These are phyloP conservation scores for Eubasilissa splendida DNA, from an alignment of 2,888 invertebrate genomes.

Conservation along the genomic window DNA sequence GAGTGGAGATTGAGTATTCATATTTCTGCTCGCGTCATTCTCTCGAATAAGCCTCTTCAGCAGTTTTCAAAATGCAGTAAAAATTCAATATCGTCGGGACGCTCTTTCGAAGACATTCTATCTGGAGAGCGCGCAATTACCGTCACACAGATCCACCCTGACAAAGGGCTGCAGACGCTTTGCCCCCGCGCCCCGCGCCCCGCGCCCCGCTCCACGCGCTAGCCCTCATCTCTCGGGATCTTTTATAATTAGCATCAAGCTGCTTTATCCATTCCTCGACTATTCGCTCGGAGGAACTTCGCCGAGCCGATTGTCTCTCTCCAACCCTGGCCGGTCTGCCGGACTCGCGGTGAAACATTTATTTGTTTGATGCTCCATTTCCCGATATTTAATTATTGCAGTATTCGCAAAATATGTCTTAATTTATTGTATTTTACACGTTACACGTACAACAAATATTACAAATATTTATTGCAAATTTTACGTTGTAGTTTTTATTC, in stretches of 20 bases:
- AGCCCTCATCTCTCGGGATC: not conserved
- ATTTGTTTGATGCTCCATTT: no score
- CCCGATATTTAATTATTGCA: no score
- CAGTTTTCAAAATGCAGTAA: slow-evolving; percentile 5
- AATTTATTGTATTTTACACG: no score
- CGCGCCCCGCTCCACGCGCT: not conserved
- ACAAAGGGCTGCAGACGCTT: not conserved
- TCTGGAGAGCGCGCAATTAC: slow-evolving; percentile 14
- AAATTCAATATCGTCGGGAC: slow-evolving; percentile 14
- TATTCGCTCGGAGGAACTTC: slow-evolving; percentile 30
- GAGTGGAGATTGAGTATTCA: no score
- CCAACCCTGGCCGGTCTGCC: not conserved
- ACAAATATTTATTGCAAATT: no score
- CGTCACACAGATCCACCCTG: slow-evolving; percentile 8
- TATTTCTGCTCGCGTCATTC: no score
- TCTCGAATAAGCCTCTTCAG: no score
- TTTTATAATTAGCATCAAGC: slow-evolving; percentile 41
- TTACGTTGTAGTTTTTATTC: no score
- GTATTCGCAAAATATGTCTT: no score
- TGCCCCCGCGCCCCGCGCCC: not conserved
- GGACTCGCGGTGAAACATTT: not conserved
- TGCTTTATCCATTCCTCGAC: slow-evolving; percentile 29
- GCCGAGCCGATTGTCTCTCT: slow-evolving; percentile 28
- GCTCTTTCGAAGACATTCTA: slow-evolving; percentile 11
- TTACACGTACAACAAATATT: no score